Conservation (phyloP, 2,797 vertebrate genomes). For the Enteromius treurensis region DNA sequence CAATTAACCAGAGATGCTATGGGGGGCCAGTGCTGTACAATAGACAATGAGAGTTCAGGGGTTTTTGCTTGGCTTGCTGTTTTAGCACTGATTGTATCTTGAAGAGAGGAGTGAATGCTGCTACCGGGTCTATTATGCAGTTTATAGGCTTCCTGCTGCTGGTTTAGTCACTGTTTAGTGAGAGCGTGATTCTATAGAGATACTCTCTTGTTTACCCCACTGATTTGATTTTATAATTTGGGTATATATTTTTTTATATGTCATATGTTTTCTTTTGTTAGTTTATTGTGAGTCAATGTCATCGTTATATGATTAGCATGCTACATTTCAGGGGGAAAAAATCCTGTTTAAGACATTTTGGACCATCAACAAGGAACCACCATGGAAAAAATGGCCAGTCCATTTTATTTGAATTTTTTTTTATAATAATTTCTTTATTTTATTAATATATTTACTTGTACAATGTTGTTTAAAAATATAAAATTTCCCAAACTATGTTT, state of each 20-base stretch:
- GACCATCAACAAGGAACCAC: not conserved
- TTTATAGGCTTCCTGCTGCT: conserved; percentile 69
- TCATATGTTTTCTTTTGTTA: not conserved
- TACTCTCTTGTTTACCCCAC: conserved; percentile 13
- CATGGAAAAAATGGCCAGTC: not conserved
- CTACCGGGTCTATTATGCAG: conserved; percentile 64
- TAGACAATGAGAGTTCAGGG: conserved; percentile 63
- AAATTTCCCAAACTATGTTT: not conserved
- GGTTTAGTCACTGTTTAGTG: conserved; percentile 59
- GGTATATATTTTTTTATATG: not conserved
- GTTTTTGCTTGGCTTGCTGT: conserved; percentile 68
- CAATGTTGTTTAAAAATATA: not conserved
- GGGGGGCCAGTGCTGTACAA: conserved; percentile 61
- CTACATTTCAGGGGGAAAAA: too few relatives aligned
- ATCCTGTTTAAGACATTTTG: not conserved
- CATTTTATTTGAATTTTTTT: not conserved
- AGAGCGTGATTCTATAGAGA: conserved; percentile 49
- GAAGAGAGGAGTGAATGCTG: conserved; percentile 65
- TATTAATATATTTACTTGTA: not conserved
- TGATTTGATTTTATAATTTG: not conserved
- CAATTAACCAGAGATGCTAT: conserved; percentile 60
- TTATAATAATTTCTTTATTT: not conserved
- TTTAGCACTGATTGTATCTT: conserved; percentile 69
- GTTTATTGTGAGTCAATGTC: not conserved
- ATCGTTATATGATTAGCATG: not conserved